phyloP scores from a whole-genome alignment of 2,797 vertebrate genomes.

The Parauchenoglanis ngamensis region DNA sequence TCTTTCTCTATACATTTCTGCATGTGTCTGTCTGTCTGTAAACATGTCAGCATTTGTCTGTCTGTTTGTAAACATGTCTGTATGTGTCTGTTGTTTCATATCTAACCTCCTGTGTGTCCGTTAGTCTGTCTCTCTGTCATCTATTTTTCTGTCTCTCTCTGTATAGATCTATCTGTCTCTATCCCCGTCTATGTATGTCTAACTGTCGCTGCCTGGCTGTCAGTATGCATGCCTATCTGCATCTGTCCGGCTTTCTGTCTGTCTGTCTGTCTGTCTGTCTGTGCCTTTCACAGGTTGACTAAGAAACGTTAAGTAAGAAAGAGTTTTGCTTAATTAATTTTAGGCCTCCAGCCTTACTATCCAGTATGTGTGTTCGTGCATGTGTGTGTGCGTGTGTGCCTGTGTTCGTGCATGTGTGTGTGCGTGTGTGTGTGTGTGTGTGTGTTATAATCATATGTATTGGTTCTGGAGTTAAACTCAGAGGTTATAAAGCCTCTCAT shows the following conservation, averaged over 20 bases:
- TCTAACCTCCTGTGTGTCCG: neutral
- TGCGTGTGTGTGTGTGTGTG: slow-evolving; percentile 9
- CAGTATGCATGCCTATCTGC: neutral
- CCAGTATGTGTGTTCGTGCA: neutral
- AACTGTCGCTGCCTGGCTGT: neutral
- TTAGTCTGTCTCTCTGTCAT: neutral
- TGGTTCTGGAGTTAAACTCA: slow-evolving; percentile 55
- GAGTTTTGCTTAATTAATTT: slow-evolving; percentile 77
- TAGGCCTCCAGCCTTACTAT: slow-evolving; percentile 67
- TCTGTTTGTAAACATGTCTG: neutral
- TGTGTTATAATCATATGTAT: neutral
- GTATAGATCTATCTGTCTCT: neutral
- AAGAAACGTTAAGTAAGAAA: slow-evolving; percentile 68
- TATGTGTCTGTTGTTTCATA: neutral
- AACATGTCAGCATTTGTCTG: neutral
- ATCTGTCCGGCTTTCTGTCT: slow-evolving; percentile 47
- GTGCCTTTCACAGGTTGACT: slow-evolving; percentile 78
- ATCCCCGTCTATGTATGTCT: slow-evolving; percentile 1
- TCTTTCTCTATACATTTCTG: neutral
- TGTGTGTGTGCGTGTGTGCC: neutral
- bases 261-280: slow-evolving; percentile 43
- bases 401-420: neutral
- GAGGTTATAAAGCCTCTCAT: slow-evolving; percentile 53
- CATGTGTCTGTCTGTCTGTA: neutral
- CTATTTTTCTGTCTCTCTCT: neutral